A percentile compares a stretch with the other conserved stretches of the same genome.
Evolutionary conservation across 2,888 invertebrate species (phyloP).

Genomic region (Branchellion lobata): DNA sequence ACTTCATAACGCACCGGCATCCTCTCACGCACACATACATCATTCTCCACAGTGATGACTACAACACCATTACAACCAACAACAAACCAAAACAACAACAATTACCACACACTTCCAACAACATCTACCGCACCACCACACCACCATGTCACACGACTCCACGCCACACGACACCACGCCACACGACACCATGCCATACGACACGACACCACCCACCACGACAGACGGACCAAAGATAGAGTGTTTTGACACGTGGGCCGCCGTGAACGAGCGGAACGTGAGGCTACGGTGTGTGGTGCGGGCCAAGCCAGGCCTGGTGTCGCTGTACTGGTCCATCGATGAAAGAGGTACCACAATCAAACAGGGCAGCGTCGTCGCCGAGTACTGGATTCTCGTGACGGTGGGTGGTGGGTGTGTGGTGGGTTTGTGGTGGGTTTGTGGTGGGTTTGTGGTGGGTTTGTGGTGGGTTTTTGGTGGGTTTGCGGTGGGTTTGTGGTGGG

Average conservation of each 20-base stretch:
- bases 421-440: no score
- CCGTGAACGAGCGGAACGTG: constrained; percentile 47
- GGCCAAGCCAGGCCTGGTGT: constrained; percentile 47
- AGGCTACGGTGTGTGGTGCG: constrained; percentile 47
- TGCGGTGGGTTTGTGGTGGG: no score
- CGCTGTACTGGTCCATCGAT: constrained; percentile 50
- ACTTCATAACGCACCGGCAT: no score
- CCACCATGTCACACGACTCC: neutral
- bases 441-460: no score
- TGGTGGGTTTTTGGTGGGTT: no score
- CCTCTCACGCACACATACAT: no score
- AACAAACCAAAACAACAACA: neutral
- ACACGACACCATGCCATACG: no score
- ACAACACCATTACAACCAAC: neutral
- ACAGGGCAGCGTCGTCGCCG: constrained; percentile 45
- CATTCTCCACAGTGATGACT: no score
- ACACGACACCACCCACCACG: no score
- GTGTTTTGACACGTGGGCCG: constrained; percentile 45
- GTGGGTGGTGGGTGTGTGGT: constrained; percentile 24
- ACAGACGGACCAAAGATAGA: constrained; percentile 49
- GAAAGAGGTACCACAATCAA: constrained; percentile 47
- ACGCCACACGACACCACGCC: neutral
- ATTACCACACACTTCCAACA: neutral
- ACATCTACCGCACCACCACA: neutral
- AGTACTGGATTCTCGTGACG: constrained; percentile 49